Evolutionary conservation across 2,888 invertebrate genomes (phyloP), one percentile per base, ranked within the genome.

Genomic region (Hypomecis punctinalis): DNA sequence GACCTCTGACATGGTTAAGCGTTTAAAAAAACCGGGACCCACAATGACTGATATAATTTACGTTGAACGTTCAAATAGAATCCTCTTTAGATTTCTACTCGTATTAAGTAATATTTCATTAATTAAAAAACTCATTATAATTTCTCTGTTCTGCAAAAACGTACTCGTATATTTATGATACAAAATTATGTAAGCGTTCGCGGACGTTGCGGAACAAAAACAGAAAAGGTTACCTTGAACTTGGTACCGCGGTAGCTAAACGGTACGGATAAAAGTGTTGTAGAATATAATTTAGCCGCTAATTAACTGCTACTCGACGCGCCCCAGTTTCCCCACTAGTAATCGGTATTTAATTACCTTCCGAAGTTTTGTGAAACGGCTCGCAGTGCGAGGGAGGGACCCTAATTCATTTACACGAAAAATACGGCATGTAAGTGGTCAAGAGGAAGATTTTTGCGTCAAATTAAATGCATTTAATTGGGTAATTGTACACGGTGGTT

Each of bases 271-370:
- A 55, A 60, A 57, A 61, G 65, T 61, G 64, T 61, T 53, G 53
- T 61, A 61, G 67, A 65, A 58, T 71, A 57, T 57, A 56, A 69
- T 66, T 68, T 63, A 55, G 54, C 61, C 47, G 60, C 56, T 67
- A 72, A 70, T 70, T 70, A 72, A 61, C 55, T 52, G 55, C 49
- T 54, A 46, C 70, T 64, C 67, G 55, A 61, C 68, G 68, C 66
- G 68, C 61, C 63, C 68, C 36, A 70, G 63, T 72, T 69, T 64
- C 58, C 58, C 66, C 64, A 62, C 67, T 62, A 61, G 65, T 66
- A 65, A 68, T 66, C 58, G 54, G 55, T 68, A 57, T 72, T 72
- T 67, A 65, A 70, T 65, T 63, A 67, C 67, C 66, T 60, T 59
- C 48, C 56, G 56, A 68, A 65, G 66, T 70, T 65, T 64, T 55